Evolutionary conservation across 2,113 vertebrate species (phyloP), one percentile per base, ranked within the genome.

Genomic region (Girardinichthys multiradiatus): DNA sequence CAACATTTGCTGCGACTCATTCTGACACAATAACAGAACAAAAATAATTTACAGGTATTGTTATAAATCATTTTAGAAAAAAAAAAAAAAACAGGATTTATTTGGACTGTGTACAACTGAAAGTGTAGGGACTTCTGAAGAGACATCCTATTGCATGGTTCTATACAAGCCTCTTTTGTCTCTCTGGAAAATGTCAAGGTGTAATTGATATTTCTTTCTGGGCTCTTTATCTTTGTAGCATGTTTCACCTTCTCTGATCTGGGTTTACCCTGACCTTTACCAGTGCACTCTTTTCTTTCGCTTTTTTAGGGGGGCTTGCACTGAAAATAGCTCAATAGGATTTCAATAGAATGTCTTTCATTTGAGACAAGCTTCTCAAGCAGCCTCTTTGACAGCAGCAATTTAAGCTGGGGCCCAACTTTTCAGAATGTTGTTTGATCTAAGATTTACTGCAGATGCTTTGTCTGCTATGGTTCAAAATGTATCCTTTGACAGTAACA

Each of bases 151-250:
- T 80, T 27, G 11, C 29, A 67, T 58, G 68, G 45, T 80, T 67
- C 80, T 91, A 81, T 81, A 86, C 64, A 59, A 62, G 69, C 72
- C 26, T 81, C 89, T 83, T 91, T 90, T 91, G 92, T 91, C 90
- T 91, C 88, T 87, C 64, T 86, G 82, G 89, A 92, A 94, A 94
- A 94, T 94, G 92, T 94, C 92, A 94, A 67, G 83, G 66, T 81
- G 89, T 90, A 91, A 93, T 91, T 93, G 92, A 93, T 93, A 93
- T 93, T 93, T 94, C 87, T 89, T 86, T 84, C 76, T 33, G 73
- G 77, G 84, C 74, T 74, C 81, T 90, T 92, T 91, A 94, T 94
- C 90, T 83, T 65, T 82, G 82, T 63, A 74, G 90, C 87, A 76
- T 91, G 91, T 91, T 92, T 86, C 82, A 90, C 85, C 66, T 75